Conservation (phyloP, 2,113 vertebrate species). For the Penelope pileata region DNA sequence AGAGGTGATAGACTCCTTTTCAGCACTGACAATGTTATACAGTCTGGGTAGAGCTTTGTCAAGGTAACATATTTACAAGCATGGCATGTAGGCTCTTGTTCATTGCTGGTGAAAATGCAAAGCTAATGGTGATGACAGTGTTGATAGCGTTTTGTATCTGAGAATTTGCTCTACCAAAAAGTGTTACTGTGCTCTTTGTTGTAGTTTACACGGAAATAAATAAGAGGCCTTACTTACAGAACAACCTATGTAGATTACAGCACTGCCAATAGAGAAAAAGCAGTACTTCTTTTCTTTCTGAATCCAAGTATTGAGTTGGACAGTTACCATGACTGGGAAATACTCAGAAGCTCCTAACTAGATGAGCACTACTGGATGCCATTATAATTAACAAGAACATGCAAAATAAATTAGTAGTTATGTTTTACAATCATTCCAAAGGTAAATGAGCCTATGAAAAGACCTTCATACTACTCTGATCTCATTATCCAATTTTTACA, state of each 20-base stretch:
- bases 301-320: not conserved
- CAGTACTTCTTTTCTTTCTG: not conserved
- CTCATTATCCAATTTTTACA: constrained; percentile 20
- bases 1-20: not conserved
- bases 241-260: not conserved
- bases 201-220: not conserved
- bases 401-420: constrained; percentile 44
- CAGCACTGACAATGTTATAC: not conserved
- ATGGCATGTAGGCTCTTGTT: not conserved
- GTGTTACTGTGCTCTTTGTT: not conserved
- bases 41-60: not conserved
- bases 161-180: not conserved
- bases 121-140: not conserved
- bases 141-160: not conserved
- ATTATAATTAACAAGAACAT: constrained; percentile 56
- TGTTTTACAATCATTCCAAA: constrained; percentile 38
- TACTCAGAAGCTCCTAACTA: not conserved
- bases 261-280: not conserved
- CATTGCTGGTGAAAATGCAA: not conserved
- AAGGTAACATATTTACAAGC: too few species aligned
- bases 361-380: not conserved
- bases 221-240: not conserved
- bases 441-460: constrained; percentile 44
- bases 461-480: not conserved
- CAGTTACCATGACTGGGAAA: not conserved